phyloP scores from a whole-genome alignment of 2,888 invertebrate genomes.

The Sinodicranocentrus sp. region DNA sequence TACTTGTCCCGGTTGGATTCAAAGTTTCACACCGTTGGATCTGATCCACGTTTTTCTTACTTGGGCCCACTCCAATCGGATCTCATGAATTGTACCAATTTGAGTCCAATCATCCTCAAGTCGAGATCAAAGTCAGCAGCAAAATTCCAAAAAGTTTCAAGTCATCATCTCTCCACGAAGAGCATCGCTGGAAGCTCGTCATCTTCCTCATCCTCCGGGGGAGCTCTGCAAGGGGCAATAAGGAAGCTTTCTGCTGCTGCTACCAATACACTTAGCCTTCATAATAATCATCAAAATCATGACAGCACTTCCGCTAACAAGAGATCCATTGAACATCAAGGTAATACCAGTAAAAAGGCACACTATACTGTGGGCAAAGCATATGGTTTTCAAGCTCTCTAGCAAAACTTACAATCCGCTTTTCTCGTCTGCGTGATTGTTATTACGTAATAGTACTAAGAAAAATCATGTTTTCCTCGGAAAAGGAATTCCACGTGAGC shows the following conservation, averaged over 20 bases:
- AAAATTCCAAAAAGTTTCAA: conserved; percentile 52
- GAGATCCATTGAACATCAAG: conserved; percentile 61
- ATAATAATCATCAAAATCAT: conserved; percentile 59
- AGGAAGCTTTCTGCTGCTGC: conserved; percentile 55
- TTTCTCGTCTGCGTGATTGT: no score
- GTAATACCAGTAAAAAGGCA: no score
- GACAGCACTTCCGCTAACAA: conserved; percentile 56
- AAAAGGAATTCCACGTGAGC: no score
- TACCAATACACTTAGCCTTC: conserved; percentile 79
- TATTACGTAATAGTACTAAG: no score
- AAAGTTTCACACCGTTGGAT: not conserved
- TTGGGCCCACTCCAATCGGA: conserved; percentile 34
- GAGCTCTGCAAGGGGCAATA: conserved; percentile 62
- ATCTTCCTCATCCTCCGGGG: conserved; percentile 32
- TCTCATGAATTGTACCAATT: conserved; percentile 67
- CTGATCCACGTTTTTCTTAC: not conserved
- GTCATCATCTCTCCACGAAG: conserved; percentile 18
- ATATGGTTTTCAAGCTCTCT: no score
- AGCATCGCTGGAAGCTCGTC: conserved; percentile 41
- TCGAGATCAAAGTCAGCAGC: conserved; percentile 61
- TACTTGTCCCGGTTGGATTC: not conserved
- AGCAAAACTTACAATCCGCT: no score
- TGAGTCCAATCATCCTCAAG: conserved; percentile 64
- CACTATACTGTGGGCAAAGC: no score
- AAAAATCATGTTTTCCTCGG: no score